Percentiles rank a stretch among this genome's conserved stretches.
phyloP scores from a whole-genome alignment of 2,113 vertebrate species.

The Raja brachyura region DNA sequence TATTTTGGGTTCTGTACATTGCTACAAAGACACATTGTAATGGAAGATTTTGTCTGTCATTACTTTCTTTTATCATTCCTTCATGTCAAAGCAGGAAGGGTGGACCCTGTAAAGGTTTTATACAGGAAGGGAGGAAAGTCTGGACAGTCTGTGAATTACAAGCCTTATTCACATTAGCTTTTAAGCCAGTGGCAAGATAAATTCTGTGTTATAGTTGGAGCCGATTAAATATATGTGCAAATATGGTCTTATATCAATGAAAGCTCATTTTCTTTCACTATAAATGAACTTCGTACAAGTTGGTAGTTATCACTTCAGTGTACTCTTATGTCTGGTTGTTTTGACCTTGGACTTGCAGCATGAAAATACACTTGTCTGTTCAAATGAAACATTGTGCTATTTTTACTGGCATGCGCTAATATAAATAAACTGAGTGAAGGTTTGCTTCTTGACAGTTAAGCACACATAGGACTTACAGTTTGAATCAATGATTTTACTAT shows the following conservation, averaged over 20 bases:
- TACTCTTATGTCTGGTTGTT: constrained; percentile 58
- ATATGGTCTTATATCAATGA: constrained; percentile 70
- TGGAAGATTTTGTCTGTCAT: not conserved
- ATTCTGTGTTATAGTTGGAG: constrained; percentile 77
- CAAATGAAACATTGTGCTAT: constrained; percentile 52
- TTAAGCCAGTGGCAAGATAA: constrained; percentile 66
- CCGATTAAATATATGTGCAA: constrained; percentile 65
- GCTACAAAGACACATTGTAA: not conserved
- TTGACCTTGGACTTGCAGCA: constrained; percentile 49
- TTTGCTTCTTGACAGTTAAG: constrained; percentile 26
- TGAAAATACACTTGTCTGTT: constrained; percentile 51
- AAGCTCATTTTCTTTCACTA: constrained; percentile 67
- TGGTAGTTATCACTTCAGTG: constrained; percentile 53
- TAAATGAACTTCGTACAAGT: constrained; percentile 64
- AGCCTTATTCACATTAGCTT: constrained; percentile 73
- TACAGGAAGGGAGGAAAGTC: constrained; percentile 85
- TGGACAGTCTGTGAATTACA: constrained; percentile 61
- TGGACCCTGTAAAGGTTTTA: constrained; percentile 62
- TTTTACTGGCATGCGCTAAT: constrained; percentile 52
- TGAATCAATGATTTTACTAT: constrained; percentile 30
- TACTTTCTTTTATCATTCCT: constrained; percentile 42
- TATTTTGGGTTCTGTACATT: not conserved
- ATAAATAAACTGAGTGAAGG: constrained; percentile 49
- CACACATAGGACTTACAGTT: constrained; percentile 28
- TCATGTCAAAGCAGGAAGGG: constrained; percentile 68